A percentile compares a stretch with the other conserved stretches of the same genome.
phyloP scores from a whole-genome alignment of 2,113 vertebrate species.

The Catagonus wagneri region DNA sequence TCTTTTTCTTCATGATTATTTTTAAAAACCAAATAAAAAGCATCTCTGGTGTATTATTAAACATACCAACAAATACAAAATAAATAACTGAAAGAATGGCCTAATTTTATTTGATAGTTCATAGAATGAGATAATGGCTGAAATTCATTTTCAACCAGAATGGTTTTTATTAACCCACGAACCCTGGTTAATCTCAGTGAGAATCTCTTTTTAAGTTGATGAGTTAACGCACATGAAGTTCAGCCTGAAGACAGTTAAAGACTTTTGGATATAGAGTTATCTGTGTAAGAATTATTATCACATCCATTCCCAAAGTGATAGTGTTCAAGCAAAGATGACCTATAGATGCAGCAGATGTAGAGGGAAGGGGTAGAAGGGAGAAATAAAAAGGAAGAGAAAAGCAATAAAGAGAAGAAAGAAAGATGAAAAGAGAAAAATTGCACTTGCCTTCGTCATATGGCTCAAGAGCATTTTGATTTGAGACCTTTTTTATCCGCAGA shows the following conservation, averaged over 20 bases:
- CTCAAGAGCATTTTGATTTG: background rate
- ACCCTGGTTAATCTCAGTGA: constrained; percentile 36
- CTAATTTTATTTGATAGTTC: constrained; percentile 62
- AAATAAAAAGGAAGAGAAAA: background rate
- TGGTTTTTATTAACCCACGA: constrained; percentile 20
- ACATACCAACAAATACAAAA: constrained; percentile 68
- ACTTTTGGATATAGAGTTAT: background rate
- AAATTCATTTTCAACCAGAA: constrained; percentile 33
- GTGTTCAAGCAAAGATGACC: background rate
- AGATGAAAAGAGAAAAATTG: background rate
- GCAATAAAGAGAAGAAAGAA: background rate
- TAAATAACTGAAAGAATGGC: constrained; percentile 63
- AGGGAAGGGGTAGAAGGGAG: background rate
- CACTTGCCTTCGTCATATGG: background rate
- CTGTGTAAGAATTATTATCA: background rate
- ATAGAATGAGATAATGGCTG: constrained; percentile 55
- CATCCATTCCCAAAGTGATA: background rate
- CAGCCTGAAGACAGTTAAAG: background rate
- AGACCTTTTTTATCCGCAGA: background rate
- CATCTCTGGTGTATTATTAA: constrained; percentile 70
- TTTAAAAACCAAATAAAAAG: constrained; percentile 65
- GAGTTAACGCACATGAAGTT: background rate
- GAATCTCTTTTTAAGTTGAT: constrained; percentile 17
- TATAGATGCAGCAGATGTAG: background rate
- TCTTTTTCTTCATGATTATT: constrained; percentile 56